Conservation (phyloP, 2,888 invertebrate genomes). For the Rhamphomyia laevipes region DNA sequence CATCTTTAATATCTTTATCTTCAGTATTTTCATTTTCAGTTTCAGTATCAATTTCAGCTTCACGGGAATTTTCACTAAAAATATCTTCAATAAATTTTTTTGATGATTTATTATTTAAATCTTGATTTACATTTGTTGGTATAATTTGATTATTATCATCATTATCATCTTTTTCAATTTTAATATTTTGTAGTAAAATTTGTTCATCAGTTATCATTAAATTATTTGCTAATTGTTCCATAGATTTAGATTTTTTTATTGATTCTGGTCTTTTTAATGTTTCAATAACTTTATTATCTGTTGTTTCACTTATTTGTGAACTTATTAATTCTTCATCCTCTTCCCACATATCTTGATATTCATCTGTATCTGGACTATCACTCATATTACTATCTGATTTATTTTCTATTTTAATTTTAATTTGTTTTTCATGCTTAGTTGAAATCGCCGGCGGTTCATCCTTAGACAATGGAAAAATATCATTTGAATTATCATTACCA, state of each 20-base stretch:
- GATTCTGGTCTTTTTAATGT: not conserved
- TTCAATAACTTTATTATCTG: not conserved
- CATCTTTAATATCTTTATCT: constrained; percentile 10
- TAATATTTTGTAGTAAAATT: not conserved
- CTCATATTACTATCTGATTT: not conserved
- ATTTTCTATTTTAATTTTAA: too few species aligned
- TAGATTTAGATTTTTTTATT: too few species aligned
- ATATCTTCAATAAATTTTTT: too few species aligned
- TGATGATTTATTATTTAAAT: not conserved
- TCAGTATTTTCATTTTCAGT: not conserved
- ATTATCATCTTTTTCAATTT: not conserved
- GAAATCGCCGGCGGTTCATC: not conserved
- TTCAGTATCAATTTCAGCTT: not conserved
- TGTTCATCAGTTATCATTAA: not conserved
- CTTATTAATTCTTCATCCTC: constrained; percentile 23
- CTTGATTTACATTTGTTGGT: not conserved
- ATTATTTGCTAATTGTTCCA: too few species aligned
- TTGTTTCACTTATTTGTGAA: not conserved
- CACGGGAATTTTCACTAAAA: not conserved
- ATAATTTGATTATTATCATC: too few species aligned
- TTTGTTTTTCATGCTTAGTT: not conserved
- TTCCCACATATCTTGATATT: constrained; percentile 37
- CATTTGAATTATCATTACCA: not conserved
- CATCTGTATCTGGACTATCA: constrained; percentile 32
- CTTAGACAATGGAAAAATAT: not conserved